Conservation (phyloP, 2,888 invertebrate species). For the Dromius quadrimaculatus region DNA sequence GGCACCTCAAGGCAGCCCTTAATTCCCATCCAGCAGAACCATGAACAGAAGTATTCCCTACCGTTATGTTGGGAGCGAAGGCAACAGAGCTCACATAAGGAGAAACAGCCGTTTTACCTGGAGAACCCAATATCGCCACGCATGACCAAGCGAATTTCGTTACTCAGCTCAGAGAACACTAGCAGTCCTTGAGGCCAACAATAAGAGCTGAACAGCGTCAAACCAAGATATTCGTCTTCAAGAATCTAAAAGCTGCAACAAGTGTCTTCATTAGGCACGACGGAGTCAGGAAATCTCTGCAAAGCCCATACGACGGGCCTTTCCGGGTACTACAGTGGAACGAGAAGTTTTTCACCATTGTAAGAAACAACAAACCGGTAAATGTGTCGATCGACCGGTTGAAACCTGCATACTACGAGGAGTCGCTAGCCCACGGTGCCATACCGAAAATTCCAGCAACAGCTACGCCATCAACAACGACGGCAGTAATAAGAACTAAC, state of each 20-base stretch:
- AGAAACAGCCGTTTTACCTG: slow-evolving; percentile 57
- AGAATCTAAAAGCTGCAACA: slow-evolving; percentile 11
- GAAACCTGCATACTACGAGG: slow-evolving; percentile 48
- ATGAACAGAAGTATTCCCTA: slow-evolving; percentile 58
- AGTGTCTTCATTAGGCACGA: slow-evolving; percentile 51
- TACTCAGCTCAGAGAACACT: background rate
- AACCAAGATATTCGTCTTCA: background rate
- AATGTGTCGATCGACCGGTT: slow-evolving; percentile 54
- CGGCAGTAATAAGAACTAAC: background rate
- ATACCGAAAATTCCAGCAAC: background rate
- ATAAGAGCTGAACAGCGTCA: background rate
- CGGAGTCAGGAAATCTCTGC: slow-evolving; percentile 40
- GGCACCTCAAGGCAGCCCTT: slow-evolving; percentile 63
- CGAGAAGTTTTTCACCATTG: background rate
- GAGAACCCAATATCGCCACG: background rate
- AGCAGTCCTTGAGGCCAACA: background rate
- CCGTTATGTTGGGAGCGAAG: slow-evolving; percentile 57
- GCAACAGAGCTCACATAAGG: slow-evolving; percentile 60
- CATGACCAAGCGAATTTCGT: background rate
- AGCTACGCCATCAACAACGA: background rate
- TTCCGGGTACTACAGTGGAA: slow-evolving; percentile 10
- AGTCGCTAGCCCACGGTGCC: background rate
- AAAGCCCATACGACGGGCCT: slow-evolving; percentile 54
- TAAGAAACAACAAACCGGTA: background rate
- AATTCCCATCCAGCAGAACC: slow-evolving; percentile 55